These are phyloP conservation scores for Drosophila merina DNA, from an alignment of 2,888 invertebrate genomes.

Conservation along the genomic window DNA sequence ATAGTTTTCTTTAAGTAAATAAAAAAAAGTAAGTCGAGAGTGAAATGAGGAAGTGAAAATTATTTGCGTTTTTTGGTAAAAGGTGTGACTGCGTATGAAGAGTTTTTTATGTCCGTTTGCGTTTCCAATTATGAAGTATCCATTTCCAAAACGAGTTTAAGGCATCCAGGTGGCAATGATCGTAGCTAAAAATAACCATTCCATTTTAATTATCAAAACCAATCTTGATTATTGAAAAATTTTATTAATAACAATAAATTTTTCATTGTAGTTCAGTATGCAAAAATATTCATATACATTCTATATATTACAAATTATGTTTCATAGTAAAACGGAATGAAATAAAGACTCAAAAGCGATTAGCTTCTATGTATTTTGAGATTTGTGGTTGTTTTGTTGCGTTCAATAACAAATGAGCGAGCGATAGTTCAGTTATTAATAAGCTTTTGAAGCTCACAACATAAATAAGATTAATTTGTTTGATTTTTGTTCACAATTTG, in stretches of 20 bases:
- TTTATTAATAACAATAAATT: slow-evolving; percentile 66
- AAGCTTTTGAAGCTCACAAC: slow-evolving; percentile 34
- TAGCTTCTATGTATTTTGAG: slow-evolving; percentile 13
- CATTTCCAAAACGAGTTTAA: neutral
- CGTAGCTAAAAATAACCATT: neutral
- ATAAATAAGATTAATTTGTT: slow-evolving; percentile 15
- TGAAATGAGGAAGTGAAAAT: slow-evolving; percentile 31
- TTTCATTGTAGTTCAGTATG: slow-evolving; percentile 50
- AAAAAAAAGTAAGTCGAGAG: slow-evolving; percentile 18
- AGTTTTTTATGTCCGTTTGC: too few species aligned
- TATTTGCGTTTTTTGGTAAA: slow-evolving; percentile 4
- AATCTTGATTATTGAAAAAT: slow-evolving; percentile 45
- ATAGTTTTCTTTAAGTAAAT: slow-evolving; percentile 5
- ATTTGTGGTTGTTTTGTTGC: slow-evolving; percentile 25
- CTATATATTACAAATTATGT: slow-evolving; percentile 32
- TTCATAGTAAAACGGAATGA: slow-evolving; percentile 30
- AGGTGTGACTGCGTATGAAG: slow-evolving; percentile 2
- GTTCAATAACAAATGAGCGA: slow-evolving; percentile 47
- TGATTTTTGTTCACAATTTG: slow-evolving; percentile 33
- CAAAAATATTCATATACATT: slow-evolving; percentile 63
- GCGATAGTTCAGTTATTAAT: slow-evolving; percentile 13
- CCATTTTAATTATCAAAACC: neutral
- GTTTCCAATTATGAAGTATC: neutral
- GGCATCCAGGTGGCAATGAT: neutral
- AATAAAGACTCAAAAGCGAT: slow-evolving; percentile 20